Conservation (phyloP, 2,797 vertebrate genomes). For the Danio jaintianensis region DNA sequence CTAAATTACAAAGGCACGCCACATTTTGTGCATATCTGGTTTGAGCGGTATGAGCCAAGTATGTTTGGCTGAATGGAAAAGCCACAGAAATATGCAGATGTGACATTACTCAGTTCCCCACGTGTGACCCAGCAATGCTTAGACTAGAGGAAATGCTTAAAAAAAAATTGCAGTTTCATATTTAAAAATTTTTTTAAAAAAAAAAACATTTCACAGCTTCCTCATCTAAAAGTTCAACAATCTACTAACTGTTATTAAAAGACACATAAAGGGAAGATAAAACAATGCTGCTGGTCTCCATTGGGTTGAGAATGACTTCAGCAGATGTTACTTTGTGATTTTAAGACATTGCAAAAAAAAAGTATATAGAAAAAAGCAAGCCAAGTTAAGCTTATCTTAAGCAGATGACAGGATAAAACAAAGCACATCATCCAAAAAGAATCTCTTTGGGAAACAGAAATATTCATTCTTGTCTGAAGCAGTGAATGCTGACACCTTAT, state of each 20-base stretch:
- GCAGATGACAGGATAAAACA: neutral
- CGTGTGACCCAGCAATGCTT: neutral
- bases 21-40: slow-evolving; percentile 31
- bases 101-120: slow-evolving; percentile 8
- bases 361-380: neutral
- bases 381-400: neutral
- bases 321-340: neutral
- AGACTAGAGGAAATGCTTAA: neutral
- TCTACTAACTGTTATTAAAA: neutral
- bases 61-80: slow-evolving; percentile 24
- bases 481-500: slow-evolving; percentile 46
- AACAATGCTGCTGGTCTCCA: neutral
- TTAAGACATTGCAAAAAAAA: neutral
- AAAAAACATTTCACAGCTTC: neutral
- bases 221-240: neutral
- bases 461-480: slow-evolving; percentile 1
- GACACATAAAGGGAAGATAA: neutral
- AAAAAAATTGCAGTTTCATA: neutral
- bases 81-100: slow-evolving; percentile 32
- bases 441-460: slow-evolving; percentile 1
- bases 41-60: slow-evolving; percentile 39
- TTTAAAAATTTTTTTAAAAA: neutral
- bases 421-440: neutral
- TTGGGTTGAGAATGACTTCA: neutral
- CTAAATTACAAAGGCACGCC: slow-evolving; percentile 20